Evolutionary conservation across 2,888 invertebrate species (phyloP).

Genomic region (Machimus rusticus): DNA sequence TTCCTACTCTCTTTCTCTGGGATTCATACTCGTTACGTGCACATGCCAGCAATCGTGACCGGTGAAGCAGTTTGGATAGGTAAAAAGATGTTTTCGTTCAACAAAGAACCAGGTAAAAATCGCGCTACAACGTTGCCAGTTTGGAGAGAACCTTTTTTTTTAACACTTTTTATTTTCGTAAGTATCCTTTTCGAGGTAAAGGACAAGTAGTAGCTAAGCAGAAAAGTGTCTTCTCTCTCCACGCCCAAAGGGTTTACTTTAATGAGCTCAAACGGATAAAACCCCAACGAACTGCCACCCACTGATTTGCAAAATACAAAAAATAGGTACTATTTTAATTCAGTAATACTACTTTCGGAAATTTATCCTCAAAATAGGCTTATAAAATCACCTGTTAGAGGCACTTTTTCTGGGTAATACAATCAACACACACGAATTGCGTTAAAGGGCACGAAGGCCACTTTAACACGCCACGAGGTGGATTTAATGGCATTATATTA

Average conservation of each 20-base stretch:
- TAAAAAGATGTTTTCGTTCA: not conserved
- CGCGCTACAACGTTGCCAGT: not conserved
- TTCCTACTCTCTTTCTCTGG: not conserved
- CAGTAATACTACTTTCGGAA: not conserved
- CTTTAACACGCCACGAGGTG: not conserved
- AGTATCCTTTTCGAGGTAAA: not conserved
- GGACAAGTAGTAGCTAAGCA: not conserved
- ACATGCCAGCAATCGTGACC: conserved; percentile 14
- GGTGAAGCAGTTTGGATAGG: conserved; percentile 8
- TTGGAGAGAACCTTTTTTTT: not conserved
- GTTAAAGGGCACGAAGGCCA: not conserved
- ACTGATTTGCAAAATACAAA: not conserved
- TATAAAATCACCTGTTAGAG: not conserved
- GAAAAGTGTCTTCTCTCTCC: not conserved
- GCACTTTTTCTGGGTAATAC: not conserved
- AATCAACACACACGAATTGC: not conserved
- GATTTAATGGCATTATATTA: not conserved
- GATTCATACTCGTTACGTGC: not conserved
- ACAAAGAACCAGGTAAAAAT: conserved; percentile 12
- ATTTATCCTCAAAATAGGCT: not conserved
- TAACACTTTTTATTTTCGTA: not conserved
- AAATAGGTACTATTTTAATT: not conserved
- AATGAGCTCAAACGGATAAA: not conserved
- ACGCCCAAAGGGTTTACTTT: not conserved
- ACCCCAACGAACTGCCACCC: not conserved